These are phyloP conservation scores for Cherax quadricarinatus DNA, from an alignment of 1,140 invertebrate genomes.

Conservation along the genomic window DNA sequence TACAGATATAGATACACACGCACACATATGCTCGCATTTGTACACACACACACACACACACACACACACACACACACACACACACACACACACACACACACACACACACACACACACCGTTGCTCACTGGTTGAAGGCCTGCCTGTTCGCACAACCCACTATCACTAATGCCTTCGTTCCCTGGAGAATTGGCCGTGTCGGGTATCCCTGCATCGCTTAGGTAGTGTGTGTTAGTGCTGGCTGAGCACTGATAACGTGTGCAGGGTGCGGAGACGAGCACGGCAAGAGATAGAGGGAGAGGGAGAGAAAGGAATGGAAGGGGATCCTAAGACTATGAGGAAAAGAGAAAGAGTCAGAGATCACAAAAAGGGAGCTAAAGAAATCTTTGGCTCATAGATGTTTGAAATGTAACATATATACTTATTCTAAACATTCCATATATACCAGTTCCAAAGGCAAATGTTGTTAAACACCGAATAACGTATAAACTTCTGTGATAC, in stretches of 20 bases:
- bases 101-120: neutral
- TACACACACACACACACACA: neutral
- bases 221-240: neutral
- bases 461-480: too few species aligned
- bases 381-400: too few species aligned
- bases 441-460: too few species aligned
- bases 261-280: neutral
- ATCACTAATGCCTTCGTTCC: neutral
- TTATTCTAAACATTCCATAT: too few species aligned
- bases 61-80: neutral
- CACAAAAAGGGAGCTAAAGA: too few species aligned
- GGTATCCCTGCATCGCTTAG: neutral
- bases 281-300: constrained; percentile 14
- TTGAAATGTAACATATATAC: too few species aligned
- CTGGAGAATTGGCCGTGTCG: neutral
- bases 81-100: neutral
- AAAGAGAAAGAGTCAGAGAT: neutral
- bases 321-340: neutral
- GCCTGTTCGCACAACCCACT: neutral
- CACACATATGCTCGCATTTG: neutral
- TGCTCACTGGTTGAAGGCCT: neutral
- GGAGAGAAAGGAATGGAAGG: neutral
- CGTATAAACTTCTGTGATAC: too few species aligned
- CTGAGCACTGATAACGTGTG: neutral
- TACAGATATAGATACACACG: too few species aligned